Percentiles rank a stretch among this genome's conserved stretches.
phyloP scores from a whole-genome alignment of 2,797 vertebrate genomes.

The Neosilurus mollespiculum region DNA sequence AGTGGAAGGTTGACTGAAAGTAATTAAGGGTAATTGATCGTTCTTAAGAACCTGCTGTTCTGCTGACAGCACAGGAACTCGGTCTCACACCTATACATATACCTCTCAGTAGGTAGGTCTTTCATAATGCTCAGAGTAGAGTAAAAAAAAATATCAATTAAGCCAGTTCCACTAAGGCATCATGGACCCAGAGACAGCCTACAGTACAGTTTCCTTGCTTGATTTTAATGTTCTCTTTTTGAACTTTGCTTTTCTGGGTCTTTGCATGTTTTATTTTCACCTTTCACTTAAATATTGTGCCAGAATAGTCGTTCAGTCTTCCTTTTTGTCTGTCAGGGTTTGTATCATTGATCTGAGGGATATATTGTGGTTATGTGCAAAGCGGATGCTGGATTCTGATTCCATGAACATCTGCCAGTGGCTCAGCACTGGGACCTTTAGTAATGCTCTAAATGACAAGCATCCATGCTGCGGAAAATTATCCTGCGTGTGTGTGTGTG shows the following conservation, averaged over 20 bases:
- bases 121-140: not conserved
- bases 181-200: not conserved
- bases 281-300: conserved; percentile 32
- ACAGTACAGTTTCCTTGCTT: not conserved
- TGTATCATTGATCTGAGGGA: conserved; percentile 42
- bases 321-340: conserved; percentile 28
- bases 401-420: conserved; percentile 62
- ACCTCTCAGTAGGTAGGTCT: conserved; percentile 2
- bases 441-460: conserved; percentile 51
- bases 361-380: conserved; percentile 30
- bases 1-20: conserved; percentile 65
- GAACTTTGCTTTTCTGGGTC: not conserved
- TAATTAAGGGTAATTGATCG: conserved; percentile 71
- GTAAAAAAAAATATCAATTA: not conserved
- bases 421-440: conserved; percentile 51
- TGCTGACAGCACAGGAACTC: conserved; percentile 66
- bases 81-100: conserved; percentile 41
- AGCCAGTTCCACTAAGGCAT: not conserved
- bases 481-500: conserved; percentile 26
- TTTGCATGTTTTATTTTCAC: not conserved
- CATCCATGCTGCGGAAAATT: conserved; percentile 44
- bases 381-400: conserved; percentile 15
- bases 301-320: conserved; percentile 24
- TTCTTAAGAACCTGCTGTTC: conserved; percentile 60
- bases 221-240: not conserved